Conservation (phyloP, 2,888 invertebrate genomes). For the Callosobruchus maculatus region DNA sequence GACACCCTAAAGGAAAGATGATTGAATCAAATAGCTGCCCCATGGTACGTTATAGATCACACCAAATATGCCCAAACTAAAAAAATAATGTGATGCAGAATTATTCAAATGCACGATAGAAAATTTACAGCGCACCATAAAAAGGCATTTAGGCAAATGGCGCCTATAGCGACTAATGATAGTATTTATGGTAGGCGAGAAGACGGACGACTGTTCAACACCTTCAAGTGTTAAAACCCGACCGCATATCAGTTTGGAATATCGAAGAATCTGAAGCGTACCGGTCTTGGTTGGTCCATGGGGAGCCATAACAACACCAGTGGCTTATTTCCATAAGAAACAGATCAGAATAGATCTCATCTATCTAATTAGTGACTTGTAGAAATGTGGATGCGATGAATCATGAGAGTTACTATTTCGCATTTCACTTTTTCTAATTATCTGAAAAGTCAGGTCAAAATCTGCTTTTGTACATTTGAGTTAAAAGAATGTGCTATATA, state of each 20-base stretch:
- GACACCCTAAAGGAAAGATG: not conserved
- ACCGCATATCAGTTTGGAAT: constrained; percentile 13
- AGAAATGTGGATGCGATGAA: not conserved
- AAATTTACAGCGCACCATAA: not conserved
- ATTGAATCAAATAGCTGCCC: not conserved
- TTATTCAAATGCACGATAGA: not conserved
- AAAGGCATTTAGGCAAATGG: not conserved
- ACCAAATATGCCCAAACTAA: not conserved
- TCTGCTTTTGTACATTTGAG: too few species aligned
- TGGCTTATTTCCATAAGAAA: constrained; percentile 37
- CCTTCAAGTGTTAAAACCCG: constrained; percentile 25
- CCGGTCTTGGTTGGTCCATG: not conserved
- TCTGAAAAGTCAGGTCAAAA: too few species aligned
- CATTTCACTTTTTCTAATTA: too few species aligned
- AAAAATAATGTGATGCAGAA: not conserved
- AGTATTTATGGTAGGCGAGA: constrained; percentile 24
- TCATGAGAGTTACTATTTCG: not conserved
- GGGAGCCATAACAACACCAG: constrained; percentile 30
- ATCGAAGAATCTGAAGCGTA: not conserved
- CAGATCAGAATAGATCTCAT: not conserved
- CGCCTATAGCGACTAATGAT: constrained; percentile 17
- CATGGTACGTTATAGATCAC: not conserved
- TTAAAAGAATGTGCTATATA: too few species aligned
- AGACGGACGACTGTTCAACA: constrained; percentile 22
- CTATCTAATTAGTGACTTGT: constrained; percentile 3